These are phyloP conservation scores for Sebastes taczanowskii DNA, from an alignment of 2,797 vertebrate genomes.

Conservation along the genomic window DNA sequence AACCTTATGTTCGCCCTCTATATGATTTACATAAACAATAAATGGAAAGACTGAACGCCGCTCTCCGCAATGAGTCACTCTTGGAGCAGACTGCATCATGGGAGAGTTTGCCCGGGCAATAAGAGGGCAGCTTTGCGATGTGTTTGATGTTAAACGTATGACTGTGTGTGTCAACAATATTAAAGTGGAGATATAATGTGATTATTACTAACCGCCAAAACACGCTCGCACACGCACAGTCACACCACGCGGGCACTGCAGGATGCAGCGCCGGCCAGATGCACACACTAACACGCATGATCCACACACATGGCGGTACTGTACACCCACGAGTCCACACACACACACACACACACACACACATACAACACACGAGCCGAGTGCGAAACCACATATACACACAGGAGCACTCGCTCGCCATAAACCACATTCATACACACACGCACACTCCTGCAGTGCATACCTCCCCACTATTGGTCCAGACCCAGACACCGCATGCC, in stretches of 20 bases:
- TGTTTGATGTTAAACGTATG: slow-evolving; percentile 19
- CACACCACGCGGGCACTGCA: slow-evolving; percentile 35
- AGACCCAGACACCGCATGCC: slow-evolving; percentile 77
- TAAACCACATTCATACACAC: slow-evolving; percentile 67
- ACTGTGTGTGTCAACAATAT: slow-evolving; percentile 44
- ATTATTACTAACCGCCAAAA: slow-evolving; percentile 51
- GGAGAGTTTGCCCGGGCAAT: slow-evolving; percentile 45
- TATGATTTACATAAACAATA: slow-evolving; percentile 80
- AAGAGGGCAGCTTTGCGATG: slow-evolving; percentile 41
- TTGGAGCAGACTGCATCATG: slow-evolving; percentile 59
- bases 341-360: background rate
- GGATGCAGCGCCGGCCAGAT: slow-evolving; percentile 22
- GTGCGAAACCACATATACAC: slow-evolving; percentile 58
- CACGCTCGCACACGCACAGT: background rate
- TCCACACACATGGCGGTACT: slow-evolving; percentile 10
- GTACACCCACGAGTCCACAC: background rate
- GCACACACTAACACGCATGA: slow-evolving; percentile 30
- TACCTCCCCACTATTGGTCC: slow-evolving; percentile 68
- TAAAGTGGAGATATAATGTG: slow-evolving; percentile 53
- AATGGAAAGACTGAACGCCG: slow-evolving; percentile 72
- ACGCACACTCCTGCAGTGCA: slow-evolving; percentile 63
- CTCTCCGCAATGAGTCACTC: slow-evolving; percentile 70
- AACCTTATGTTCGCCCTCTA: slow-evolving; percentile 58
- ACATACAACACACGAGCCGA: slow-evolving; percentile 23
- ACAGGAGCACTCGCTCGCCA: slow-evolving; percentile 45